Conservation (phyloP, 2,888 invertebrate genomes). For the Isoperla grammatica region DNA sequence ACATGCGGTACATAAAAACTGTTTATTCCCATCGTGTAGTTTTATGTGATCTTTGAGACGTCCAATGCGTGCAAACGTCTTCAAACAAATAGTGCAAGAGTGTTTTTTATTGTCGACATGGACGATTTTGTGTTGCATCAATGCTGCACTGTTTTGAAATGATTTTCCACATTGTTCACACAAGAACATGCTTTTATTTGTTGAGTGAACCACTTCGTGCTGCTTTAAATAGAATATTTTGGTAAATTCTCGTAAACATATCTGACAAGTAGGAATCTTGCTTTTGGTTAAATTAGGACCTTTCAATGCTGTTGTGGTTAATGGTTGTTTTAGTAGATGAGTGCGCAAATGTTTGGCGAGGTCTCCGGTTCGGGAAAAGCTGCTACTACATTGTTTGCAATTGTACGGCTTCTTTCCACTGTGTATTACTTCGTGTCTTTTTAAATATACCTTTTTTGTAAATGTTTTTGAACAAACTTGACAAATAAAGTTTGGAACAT, state of each 20-base stretch:
- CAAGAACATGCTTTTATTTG: slow-evolving; percentile 44
- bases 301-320: too few relatives aligned
- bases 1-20: slow-evolving; percentile 33
- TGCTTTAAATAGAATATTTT: slow-evolving; percentile 21
- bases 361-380: too few relatives aligned
- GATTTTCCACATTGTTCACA: slow-evolving; percentile 48
- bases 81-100: slow-evolving; percentile 33
- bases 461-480: slow-evolving; percentile 18
- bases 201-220: slow-evolving; percentile 18
- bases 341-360: too few relatives aligned
- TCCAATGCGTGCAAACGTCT: slow-evolving; percentile 30
- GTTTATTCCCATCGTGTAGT: slow-evolving; percentile 21
- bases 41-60: slow-evolving; percentile 25
- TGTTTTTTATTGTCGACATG: slow-evolving; percentile 32
- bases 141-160: slow-evolving; percentile 39
- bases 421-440: slow-evolving; percentile 21
- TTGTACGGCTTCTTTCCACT: slow-evolving; percentile 40
- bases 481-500: slow-evolving; percentile 16
- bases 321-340: too few relatives aligned
- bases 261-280: too few relatives aligned
- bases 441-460: slow-evolving; percentile 19
- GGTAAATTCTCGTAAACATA: too few relatives aligned
- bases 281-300: too few relatives aligned
- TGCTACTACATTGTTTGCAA: too few relatives aligned
- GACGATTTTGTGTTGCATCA: slow-evolving; percentile 31